Evolutionary conservation across 2,113 vertebrate species (phyloP).

Genomic region (Pycnonotus jocosus): DNA sequence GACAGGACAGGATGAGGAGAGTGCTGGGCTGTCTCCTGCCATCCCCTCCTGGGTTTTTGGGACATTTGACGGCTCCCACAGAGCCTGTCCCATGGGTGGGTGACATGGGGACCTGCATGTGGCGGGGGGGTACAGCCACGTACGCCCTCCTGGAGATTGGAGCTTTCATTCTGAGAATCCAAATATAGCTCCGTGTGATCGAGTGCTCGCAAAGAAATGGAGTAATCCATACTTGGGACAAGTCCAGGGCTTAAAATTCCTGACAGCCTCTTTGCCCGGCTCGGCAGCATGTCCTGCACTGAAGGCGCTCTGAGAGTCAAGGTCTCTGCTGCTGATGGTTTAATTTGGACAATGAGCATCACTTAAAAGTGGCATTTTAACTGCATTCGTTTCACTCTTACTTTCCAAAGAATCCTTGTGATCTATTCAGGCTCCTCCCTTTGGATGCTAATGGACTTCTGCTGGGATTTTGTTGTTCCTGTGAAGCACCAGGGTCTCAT

Average conservation of each 20-base stretch:
- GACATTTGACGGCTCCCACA: accelerated
- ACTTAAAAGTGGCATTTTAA: not conserved
- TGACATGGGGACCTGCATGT: not conserved
- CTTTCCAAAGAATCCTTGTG: slow-evolving; percentile 13
- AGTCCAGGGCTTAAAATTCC: not conserved
- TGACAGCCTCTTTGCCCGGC: not conserved
- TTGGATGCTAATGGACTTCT: slow-evolving; percentile 49
- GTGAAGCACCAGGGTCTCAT: not conserved
- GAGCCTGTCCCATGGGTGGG: not conserved
- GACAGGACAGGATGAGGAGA: not conserved
- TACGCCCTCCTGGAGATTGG: not conserved
- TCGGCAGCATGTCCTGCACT: not conserved
- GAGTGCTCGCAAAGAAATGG: not conserved
- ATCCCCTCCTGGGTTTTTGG: accelerated
- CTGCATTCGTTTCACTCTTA: slow-evolving; percentile 42
- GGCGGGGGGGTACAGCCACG: accelerated
- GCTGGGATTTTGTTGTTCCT: slow-evolving; percentile 28
- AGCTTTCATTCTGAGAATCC: not conserved
- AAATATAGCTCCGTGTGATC: not conserved
- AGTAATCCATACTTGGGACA: slow-evolving; percentile 42
- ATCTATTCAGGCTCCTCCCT: slow-evolving; percentile 15
- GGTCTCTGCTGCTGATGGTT: slow-evolving; percentile 21
- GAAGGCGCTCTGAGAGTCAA: not conserved
- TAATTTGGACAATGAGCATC: slow-evolving; percentile 26
- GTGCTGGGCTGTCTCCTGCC: not conserved